Evolutionary conservation across 2,113 vertebrate genomes (phyloP).

Genomic region (Silurus glanis): DNA sequence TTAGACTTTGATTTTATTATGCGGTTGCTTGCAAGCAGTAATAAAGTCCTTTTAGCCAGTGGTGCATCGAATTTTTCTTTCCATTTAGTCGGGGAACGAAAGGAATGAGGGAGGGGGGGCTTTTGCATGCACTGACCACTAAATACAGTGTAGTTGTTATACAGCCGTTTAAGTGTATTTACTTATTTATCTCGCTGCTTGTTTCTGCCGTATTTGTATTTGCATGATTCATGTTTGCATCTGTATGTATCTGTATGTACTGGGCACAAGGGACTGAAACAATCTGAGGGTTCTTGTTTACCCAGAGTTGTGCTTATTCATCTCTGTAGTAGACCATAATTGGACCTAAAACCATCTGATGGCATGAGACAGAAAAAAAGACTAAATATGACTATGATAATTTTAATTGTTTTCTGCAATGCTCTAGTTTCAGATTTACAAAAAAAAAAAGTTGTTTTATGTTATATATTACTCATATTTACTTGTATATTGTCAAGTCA

Average conservation of each 20-base stretch:
- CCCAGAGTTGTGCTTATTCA: background rate
- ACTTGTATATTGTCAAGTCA: too few species aligned
- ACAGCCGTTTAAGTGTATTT: background rate
- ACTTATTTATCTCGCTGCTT: background rate
- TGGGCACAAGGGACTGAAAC: background rate
- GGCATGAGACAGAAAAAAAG: background rate
- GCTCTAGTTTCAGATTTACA: too few species aligned
- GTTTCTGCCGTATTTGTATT: constrained; percentile 13
- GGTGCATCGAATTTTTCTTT: background rate
- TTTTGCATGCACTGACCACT: background rate
- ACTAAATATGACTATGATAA: background rate
- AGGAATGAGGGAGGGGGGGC: background rate
- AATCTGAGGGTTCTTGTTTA: background rate
- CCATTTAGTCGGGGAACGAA: background rate
- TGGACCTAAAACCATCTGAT: background rate
- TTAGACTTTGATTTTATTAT: constrained; percentile 15
- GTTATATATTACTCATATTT: too few species aligned
- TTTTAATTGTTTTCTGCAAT: background rate
- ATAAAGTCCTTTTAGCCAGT: constrained; percentile 1
- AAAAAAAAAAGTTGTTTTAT: too few species aligned
- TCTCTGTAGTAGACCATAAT: background rate
- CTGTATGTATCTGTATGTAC: background rate
- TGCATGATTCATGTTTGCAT: constrained; percentile 25
- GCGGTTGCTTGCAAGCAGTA: background rate
- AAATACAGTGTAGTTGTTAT: constrained; percentile 15